Percentiles rank a stretch among this genome's conserved stretches.
Evolutionary conservation across 1,140 invertebrate genomes (phyloP).

Genomic region (Drosophila pruinosa): DNA sequence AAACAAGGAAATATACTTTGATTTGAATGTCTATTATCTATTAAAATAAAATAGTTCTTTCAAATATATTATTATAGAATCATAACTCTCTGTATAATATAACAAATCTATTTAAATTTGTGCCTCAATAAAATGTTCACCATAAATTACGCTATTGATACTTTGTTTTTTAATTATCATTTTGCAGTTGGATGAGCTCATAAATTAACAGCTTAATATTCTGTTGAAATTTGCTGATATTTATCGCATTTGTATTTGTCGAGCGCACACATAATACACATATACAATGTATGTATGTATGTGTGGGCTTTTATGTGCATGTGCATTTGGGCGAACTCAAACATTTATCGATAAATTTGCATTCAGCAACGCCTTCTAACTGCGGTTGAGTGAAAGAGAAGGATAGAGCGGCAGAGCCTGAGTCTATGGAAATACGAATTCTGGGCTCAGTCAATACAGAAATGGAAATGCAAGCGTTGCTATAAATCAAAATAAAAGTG

Average conservation of each 20-base stretch:
- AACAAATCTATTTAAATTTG: too few species aligned
- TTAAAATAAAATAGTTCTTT: too few species aligned
- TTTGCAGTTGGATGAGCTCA: not conserved
- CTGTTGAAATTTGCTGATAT: constrained; percentile 4
- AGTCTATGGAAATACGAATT: not conserved
- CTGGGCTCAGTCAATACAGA: constrained; percentile 16
- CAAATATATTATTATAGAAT: too few species aligned
- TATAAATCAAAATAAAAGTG: constrained; percentile 16
- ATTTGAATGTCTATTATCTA: too few species aligned
- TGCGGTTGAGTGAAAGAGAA: not conserved
- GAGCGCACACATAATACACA: not conserved
- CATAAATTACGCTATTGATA: constrained; percentile 3
- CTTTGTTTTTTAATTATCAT: not conserved
- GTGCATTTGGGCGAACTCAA: constrained; percentile 24
- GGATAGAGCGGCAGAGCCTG: not conserved
- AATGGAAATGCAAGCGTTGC: constrained; percentile 1
- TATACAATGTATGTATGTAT: not conserved
- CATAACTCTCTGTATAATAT: too few species aligned
- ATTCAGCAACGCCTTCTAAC: constrained; percentile 5
- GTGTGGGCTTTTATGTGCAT: not conserved
- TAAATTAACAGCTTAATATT: constrained; percentile 18
- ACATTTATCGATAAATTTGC: constrained; percentile 42
- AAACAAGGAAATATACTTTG: too few species aligned
- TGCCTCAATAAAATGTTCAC: too few species aligned
- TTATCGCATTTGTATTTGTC: constrained; percentile 21